Conservation (phyloP, 1,140 invertebrate species). For the Oedothorax gibbosus region DNA sequence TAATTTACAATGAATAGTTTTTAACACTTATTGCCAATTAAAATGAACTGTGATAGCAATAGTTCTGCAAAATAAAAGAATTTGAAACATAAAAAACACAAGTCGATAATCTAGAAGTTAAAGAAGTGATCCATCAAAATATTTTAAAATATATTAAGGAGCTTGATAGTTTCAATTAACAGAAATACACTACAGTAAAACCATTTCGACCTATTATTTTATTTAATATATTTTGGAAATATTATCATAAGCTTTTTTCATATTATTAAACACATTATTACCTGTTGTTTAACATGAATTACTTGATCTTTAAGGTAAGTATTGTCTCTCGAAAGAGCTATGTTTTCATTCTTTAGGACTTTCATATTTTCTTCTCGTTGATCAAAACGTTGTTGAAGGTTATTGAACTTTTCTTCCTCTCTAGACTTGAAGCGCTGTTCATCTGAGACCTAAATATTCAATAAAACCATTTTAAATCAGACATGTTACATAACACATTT, state of each 20-base stretch:
- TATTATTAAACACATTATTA: not conserved
- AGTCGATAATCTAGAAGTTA: no score
- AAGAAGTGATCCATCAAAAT: not conserved
- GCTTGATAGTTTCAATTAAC: no score
- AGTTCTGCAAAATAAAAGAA: no score
- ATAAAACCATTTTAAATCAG: not conserved
- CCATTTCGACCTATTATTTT: no score
- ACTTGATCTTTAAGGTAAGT: slow-evolving; percentile 50
- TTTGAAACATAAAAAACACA: no score
- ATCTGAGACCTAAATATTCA: slow-evolving; percentile 28
- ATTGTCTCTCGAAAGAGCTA: slow-evolving; percentile 38
- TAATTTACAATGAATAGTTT: no score
- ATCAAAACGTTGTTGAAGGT: slow-evolving; percentile 42
- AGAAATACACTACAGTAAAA: no score
- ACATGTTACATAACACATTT: not conserved
- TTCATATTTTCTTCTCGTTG: slow-evolving; percentile 46
- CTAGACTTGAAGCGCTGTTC: slow-evolving; percentile 34
- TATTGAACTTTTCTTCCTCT: slow-evolving; percentile 33
- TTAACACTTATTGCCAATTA: no score
- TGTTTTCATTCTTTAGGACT: slow-evolving; percentile 38
- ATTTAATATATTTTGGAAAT: no score
- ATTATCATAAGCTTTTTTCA: not conserved
- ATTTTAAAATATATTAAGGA: not conserved
- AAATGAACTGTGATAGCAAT: no score
- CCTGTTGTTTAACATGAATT: slow-evolving; percentile 34